Evolutionary conservation across 2,113 vertebrate species (phyloP).

Genomic region (Numida meleagris): DNA sequence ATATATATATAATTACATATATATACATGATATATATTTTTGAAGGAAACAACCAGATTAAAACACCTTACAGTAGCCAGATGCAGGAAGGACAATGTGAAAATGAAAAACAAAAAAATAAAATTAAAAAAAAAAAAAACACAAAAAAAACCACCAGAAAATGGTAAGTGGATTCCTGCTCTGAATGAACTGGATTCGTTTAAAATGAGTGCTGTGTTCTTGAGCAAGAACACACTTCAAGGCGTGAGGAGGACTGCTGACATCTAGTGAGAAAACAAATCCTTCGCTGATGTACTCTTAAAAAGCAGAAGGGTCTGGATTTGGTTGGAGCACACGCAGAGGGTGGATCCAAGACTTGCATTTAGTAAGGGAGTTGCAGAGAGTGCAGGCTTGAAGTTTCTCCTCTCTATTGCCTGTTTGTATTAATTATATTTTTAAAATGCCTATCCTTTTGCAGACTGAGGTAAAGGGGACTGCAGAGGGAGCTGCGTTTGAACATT

Average conservation of each 20-base stretch:
- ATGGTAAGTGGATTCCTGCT: neutral
- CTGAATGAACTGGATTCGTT: fast-evolving
- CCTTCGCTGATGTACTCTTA: fast-evolving
- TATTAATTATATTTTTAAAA: neutral
- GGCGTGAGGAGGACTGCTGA: conserved; percentile 11
- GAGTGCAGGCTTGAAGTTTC: neutral
- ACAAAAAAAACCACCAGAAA: neutral
- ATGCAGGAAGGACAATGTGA: fast-evolving
- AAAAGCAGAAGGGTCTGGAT: neutral
- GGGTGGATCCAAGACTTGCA: fast-evolving
- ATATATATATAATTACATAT: no score
- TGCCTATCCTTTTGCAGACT: fast-evolving
- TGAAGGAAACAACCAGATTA: neutral
- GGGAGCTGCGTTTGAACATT: neutral
- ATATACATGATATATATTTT: no score
- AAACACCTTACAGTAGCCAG: neutral
- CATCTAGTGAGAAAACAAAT: conserved; percentile 7
- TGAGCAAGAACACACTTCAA: fast-evolving
- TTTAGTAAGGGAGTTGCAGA: neutral
- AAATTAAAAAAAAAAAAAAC: no score
- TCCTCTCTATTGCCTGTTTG: fast-evolving
- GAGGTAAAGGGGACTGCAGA: neutral
- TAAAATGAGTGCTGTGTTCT: neutral
- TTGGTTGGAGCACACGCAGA: neutral
- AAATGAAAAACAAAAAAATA: neutral